These are phyloP conservation scores for Tenualosa thibaudeaui DNA, from an alignment of 2,797 vertebrate genomes.

Conservation along the genomic window DNA sequence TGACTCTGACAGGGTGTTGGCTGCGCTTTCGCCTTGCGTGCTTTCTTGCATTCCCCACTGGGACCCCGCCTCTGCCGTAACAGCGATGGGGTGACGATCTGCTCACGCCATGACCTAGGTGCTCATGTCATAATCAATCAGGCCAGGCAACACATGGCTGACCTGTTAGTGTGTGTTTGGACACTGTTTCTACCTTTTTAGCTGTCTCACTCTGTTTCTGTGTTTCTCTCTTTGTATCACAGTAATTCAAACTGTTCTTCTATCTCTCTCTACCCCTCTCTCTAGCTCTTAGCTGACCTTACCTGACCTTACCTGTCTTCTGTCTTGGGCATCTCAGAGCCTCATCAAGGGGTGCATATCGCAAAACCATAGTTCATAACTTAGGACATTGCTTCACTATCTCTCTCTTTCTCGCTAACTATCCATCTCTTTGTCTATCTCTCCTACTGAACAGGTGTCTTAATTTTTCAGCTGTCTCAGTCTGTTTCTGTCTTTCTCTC, in stretches of 20 bases:
- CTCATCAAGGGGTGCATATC: neutral
- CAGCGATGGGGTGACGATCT: conserved; percentile 48
- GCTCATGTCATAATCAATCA: conserved; percentile 61
- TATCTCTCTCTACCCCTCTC: no score
- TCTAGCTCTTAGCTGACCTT: no score
- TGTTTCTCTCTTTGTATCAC: neutral
- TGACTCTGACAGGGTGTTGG: conserved; percentile 2
- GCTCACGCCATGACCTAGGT: conserved; percentile 30
- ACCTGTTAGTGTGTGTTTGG: conserved; percentile 26
- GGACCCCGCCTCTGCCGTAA: neutral
- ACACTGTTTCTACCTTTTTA: neutral
- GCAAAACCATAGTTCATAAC: no score
- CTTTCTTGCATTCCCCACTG: neutral
- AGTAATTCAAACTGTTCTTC: no score
- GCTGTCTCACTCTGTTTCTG: neutral
- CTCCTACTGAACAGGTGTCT: no score
- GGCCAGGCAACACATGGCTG: conserved; percentile 12
- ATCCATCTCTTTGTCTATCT: neutral
- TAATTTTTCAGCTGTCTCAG: no score
- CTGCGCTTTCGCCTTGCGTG: neutral
- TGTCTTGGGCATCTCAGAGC: no score
- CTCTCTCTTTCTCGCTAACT: neutral
- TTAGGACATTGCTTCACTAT: no score
- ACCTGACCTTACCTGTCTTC: neutral
- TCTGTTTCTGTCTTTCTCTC: no score